phyloP scores from a whole-genome alignment of 2,113 vertebrate species.

The Isurus oxyrinchus region DNA sequence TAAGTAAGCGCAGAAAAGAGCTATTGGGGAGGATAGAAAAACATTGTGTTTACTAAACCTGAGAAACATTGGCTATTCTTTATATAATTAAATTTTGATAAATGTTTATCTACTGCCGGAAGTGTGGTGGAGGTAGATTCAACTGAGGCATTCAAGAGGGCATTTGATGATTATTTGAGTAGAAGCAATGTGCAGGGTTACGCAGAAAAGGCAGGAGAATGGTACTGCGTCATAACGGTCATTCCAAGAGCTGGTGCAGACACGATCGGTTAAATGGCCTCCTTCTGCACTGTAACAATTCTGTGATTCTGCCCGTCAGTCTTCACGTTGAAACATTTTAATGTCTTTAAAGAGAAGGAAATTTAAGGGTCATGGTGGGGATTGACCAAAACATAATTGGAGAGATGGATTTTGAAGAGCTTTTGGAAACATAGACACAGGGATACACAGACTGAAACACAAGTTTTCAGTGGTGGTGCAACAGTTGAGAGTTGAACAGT shows the following conservation, averaged over 20 bases:
- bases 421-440: neutral
- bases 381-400: neutral
- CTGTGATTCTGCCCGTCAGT: neutral
- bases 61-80: neutral
- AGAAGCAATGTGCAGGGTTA: too few relatives aligned
- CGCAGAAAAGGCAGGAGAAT: too few relatives aligned
- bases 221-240: too few relatives aligned
- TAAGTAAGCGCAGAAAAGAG: slow-evolving; percentile 77
- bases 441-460: neutral
- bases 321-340: neutral
- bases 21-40: slow-evolving; percentile 47
- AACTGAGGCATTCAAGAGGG: too few relatives aligned
- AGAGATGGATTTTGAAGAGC: neutral
- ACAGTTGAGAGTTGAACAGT: neutral
- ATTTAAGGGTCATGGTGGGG: neutral
- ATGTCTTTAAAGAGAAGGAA: neutral
- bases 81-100: neutral
- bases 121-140: too few relatives aligned
- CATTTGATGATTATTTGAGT: too few relatives aligned
- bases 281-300: too few relatives aligned
- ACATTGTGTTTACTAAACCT: neutral
- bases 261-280: too few relatives aligned
- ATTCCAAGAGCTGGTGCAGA: too few relatives aligned
- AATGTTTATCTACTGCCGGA: neutral
- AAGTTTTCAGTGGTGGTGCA: neutral